phyloP scores from a whole-genome alignment of 2,113 vertebrate species.

The Zosterops hypoxanthus region DNA sequence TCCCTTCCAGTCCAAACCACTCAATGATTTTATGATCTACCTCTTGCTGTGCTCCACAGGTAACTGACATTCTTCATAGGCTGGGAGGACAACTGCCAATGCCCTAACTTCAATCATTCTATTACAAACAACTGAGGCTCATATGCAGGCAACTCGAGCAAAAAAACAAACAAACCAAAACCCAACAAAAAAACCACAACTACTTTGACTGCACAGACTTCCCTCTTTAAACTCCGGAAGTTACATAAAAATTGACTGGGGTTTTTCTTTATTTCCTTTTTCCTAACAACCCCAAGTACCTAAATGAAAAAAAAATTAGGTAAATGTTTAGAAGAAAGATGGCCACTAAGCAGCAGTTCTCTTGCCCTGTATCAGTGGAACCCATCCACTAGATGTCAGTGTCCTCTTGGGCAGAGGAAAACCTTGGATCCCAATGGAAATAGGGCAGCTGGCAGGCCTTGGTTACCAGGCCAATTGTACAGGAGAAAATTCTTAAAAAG shows the following conservation, averaged over 20 bases:
- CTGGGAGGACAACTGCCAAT: background rate
- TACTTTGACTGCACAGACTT: background rate
- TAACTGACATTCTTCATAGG: background rate
- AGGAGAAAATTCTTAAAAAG: background rate
- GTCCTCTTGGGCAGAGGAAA: constrained; percentile 22
- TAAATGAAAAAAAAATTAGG: background rate
- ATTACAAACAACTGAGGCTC: background rate
- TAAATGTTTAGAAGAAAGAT: background rate
- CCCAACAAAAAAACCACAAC: background rate
- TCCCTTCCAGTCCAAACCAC: background rate
- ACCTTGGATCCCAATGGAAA: background rate
- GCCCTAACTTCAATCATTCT: background rate
- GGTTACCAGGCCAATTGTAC: background rate
- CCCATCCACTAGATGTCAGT: constrained; percentile 67
- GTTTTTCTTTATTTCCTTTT: background rate
- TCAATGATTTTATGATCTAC: background rate
- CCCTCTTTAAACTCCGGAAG: background rate
- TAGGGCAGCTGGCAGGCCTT: background rate
- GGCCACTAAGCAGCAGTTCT: background rate
- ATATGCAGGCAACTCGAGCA: background rate
- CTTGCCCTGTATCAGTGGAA: background rate
- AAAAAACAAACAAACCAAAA: background rate
- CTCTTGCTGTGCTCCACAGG: background rate
- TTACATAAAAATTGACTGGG: background rate
- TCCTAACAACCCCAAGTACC: background rate